These are phyloP conservation scores for Lomographa bimaculata DNA, from an alignment of 2,888 invertebrate genomes.

Conservation along the genomic window DNA sequence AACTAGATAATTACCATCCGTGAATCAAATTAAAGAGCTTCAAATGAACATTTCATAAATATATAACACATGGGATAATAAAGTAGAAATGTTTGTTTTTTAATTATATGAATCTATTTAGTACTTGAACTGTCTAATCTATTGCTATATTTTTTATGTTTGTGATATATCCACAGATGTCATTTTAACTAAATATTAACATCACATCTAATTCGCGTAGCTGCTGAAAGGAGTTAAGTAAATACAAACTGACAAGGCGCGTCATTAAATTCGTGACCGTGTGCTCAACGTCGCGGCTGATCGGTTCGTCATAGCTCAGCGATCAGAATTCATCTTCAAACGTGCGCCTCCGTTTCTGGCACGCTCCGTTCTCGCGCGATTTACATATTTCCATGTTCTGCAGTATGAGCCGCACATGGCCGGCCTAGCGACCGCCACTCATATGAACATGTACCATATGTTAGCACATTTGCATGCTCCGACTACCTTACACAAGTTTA, in stretches of 20 bases:
- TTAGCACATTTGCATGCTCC: slow-evolving; percentile 48
- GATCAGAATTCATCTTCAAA: slow-evolving; percentile 51
- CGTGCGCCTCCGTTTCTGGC: slow-evolving; percentile 59
- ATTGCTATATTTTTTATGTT: no score
- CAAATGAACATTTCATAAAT: no score
- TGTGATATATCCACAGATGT: no score
- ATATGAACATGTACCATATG: slow-evolving; percentile 52
- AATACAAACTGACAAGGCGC: slow-evolving; percentile 23
- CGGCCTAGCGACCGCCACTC: slow-evolving; percentile 45
- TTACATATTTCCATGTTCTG: slow-evolving; percentile 63
- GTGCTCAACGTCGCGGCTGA: slow-evolving; percentile 32
- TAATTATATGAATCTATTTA: no score
- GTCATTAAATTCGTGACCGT: slow-evolving; percentile 38
- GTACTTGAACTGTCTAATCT: no score
- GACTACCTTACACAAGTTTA: not conserved
- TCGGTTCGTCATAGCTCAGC: slow-evolving; percentile 51
- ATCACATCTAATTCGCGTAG: slow-evolving; percentile 1
- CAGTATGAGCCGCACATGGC: slow-evolving; percentile 60
- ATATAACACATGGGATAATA: no score
- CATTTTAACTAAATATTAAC: no score
- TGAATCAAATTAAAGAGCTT: no score
- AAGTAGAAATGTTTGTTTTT: no score
- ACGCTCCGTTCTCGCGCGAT: slow-evolving; percentile 50
- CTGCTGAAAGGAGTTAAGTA: slow-evolving; percentile 4
- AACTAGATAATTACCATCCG: no score